Percentiles rank a stretch among this genome's conserved stretches.
Conservation (phyloP, 2,113 vertebrate species). For the Phodopus roborovskii region DNA sequence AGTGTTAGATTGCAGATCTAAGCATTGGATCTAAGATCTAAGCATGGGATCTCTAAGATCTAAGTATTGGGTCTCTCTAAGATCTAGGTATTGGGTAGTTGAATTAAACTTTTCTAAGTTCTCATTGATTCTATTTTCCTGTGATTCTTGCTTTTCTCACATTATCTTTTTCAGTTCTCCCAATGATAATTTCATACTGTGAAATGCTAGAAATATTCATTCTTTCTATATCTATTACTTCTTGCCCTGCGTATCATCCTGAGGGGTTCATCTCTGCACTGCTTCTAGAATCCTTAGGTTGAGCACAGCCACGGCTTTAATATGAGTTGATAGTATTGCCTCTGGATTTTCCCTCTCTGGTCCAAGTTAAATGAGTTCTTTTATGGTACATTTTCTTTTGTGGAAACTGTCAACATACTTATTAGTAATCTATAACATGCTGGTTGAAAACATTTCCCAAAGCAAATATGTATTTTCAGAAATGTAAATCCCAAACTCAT, state of each 20-base stretch:
- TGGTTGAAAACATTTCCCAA: neutral
- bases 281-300: neutral
- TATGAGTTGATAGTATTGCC: neutral
- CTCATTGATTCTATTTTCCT: neutral
- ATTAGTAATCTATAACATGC: constrained; percentile 10
- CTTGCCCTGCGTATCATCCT: neutral
- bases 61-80: neutral
- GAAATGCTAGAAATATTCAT: neutral
- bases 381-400: neutral
- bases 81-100: neutral
- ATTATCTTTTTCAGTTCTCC: neutral
- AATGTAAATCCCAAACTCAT: neutral
- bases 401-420: neutral
- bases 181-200: neutral
- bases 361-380: neutral
- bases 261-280: neutral
- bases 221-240: neutral
- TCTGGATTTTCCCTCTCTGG: neutral
- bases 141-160: neutral
- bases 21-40: neutral
- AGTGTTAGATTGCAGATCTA: neutral
- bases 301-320: neutral
- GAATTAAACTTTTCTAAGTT: neutral
- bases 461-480: constrained; percentile 6
- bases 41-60: neutral